A percentile compares a stretch with the other conserved stretches of the same genome.
These are phyloP conservation scores for Neodiprion virginianus DNA, from an alignment of 1,140 invertebrate species.

Conservation along the genomic window DNA sequence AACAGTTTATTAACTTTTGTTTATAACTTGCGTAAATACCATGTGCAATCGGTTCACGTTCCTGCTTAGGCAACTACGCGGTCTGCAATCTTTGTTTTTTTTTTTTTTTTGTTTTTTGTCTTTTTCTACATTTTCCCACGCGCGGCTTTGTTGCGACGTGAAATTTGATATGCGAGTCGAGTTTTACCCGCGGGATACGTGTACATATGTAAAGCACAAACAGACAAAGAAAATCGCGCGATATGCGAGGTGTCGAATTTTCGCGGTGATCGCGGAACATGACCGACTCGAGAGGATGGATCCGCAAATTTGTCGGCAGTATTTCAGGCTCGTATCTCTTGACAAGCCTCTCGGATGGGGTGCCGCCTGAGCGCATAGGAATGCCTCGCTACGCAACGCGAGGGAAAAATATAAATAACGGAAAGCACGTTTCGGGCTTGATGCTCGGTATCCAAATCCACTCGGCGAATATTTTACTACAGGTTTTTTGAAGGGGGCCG, in stretches of 20 bases:
- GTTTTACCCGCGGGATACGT: not conserved
- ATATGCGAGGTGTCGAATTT: not conserved
- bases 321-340: constrained; percentile 5
- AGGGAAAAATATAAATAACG: constrained; percentile 5
- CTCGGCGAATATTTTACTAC: not conserved
- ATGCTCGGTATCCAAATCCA: not conserved
- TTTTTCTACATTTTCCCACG: too few relatives aligned
- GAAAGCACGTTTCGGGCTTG: not conserved
- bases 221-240: not conserved
- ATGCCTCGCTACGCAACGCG: not conserved
- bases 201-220: not conserved
- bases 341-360: not conserved
- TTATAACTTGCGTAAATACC: too few relatives aligned
- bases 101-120: too few relatives aligned
- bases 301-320: not conserved
- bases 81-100: too few relatives aligned
- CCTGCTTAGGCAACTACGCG: too few relatives aligned
- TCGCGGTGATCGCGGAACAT: not conserved
- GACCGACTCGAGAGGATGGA: not conserved
- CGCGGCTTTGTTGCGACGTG: not conserved
- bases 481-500: not conserved
- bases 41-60: too few relatives aligned
- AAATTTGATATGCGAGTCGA: constrained; percentile 4
- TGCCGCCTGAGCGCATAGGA: not conserved
- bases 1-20: not conserved